phyloP scores from a whole-genome alignment of 2,888 invertebrate species.

The Melolontha melolontha region DNA sequence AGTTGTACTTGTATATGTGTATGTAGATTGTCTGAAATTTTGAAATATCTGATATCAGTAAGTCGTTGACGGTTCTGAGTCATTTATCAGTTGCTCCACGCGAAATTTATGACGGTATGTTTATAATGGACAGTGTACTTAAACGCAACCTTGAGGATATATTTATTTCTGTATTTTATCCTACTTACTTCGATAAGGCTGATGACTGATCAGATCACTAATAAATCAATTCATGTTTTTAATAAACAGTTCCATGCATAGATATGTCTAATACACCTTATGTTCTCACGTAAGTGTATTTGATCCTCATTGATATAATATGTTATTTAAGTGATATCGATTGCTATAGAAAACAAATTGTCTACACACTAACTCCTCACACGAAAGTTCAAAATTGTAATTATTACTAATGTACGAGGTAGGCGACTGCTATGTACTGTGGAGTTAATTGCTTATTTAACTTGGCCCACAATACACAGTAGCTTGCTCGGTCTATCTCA shows the following conservation, averaged over 20 bases:
- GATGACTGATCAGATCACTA: conserved; percentile 19
- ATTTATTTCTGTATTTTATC: conserved; percentile 23
- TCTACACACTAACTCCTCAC: too few relatives aligned
- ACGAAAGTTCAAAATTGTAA: too few relatives aligned
- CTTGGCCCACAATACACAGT: too few relatives aligned
- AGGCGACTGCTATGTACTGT: too few relatives aligned
- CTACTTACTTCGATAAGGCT: conserved; percentile 23
- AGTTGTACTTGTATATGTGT: too few relatives aligned
- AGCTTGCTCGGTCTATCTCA: too few relatives aligned
- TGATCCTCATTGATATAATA: too few relatives aligned
- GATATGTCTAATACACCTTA: background rate
- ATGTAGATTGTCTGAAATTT: too few relatives aligned
- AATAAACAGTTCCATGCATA: conserved; percentile 11
- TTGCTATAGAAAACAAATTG: too few relatives aligned
- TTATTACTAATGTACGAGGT: too few relatives aligned
- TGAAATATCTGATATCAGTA: background rate
- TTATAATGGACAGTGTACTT: conserved; percentile 7
- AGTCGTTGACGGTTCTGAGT: conserved; percentile 6
- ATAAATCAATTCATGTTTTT: conserved; percentile 21
- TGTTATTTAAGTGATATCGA: too few relatives aligned
- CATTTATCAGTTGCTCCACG: conserved; percentile 11
- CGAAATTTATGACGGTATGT: conserved; percentile 6
- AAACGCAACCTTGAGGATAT: conserved; percentile 17
- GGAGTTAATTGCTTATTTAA: too few relatives aligned
- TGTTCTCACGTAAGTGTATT: conserved; percentile 12